A percentile compares a stretch with the other conserved stretches of the same genome.
These are phyloP conservation scores for Opisthocomus hoazin DNA, from an alignment of 2,113 vertebrate species.

Conservation along the genomic window DNA sequence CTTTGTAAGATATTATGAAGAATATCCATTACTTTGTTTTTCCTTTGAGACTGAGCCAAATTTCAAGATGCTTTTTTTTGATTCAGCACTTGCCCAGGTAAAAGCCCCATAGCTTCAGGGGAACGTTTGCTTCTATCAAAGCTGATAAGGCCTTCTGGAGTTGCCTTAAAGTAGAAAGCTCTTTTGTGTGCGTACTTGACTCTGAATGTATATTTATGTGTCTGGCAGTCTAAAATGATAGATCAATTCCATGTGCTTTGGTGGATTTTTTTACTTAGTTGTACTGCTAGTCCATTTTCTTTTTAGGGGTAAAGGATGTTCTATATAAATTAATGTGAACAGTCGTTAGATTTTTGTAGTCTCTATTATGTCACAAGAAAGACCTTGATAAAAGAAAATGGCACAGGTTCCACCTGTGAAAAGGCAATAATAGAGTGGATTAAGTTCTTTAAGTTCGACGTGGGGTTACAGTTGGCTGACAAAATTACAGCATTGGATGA, in stretches of 20 bases:
- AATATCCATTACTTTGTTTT: neutral
- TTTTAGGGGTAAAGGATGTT: neutral
- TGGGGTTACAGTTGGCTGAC: slow-evolving; percentile 55
- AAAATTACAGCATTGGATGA: slow-evolving; percentile 67
- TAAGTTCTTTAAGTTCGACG: slow-evolving; percentile 58
- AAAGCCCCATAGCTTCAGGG: neutral
- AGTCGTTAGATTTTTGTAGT: slow-evolving; percentile 22
- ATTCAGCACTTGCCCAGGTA: neutral
- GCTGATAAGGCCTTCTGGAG: neutral
- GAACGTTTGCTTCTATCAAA: neutral
- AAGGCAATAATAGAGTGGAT: slow-evolving; percentile 66
- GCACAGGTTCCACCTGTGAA: slow-evolving; percentile 68
- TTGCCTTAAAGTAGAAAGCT: neutral
- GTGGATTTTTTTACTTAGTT: neutral
- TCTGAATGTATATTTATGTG: neutral
- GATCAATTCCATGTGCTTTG: slow-evolving; percentile 8
- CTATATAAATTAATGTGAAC: neutral
- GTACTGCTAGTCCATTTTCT: neutral
- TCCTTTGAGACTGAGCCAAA: neutral
- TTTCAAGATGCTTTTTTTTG: neutral
- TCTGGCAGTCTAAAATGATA: slow-evolving; percentile 32
- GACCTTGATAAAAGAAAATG: slow-evolving; percentile 63
- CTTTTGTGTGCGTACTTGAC: neutral
- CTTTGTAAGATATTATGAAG: neutral
- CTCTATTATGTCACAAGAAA: slow-evolving; percentile 42